phyloP scores from a whole-genome alignment of 2,113 vertebrate genomes.

The Collichthys lucidus region DNA sequence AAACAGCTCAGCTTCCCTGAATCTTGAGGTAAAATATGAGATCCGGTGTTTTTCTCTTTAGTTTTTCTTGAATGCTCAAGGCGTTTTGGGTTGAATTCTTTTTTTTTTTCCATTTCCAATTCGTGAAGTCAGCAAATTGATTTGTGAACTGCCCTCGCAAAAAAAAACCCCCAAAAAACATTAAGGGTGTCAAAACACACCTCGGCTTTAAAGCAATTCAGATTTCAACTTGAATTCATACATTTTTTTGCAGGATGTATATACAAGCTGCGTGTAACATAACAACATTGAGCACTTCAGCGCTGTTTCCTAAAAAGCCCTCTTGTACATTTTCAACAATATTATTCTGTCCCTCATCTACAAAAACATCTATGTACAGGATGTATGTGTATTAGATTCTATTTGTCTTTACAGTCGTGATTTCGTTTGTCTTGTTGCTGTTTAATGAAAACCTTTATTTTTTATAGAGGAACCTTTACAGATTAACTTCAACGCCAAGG shows the following conservation, averaged over 20 bases:
- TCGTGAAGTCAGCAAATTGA: conserved; percentile 60
- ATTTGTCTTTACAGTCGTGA: neutral
- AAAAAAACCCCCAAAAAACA: too few relatives aligned
- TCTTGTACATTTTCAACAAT: neutral
- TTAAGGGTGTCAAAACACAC: conserved; percentile 31
- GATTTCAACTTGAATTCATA: neutral
- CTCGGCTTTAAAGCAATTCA: conserved; percentile 41
- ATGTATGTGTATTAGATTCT: neutral
- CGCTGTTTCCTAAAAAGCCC: neutral
- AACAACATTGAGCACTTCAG: neutral
- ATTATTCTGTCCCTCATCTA: neutral
- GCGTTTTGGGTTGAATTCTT: neutral
- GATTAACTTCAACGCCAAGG: neutral
- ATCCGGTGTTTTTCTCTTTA: neutral
- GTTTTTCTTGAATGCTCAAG: neutral
- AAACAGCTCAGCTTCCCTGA: neutral
- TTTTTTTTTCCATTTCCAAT: too few relatives aligned
- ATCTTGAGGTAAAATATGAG: conserved; percentile 8
- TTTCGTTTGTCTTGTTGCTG: neutral
- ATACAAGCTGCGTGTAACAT: neutral
- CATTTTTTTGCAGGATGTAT: neutral
- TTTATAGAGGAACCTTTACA: neutral
- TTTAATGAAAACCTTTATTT: neutral
- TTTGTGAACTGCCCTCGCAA: conserved; percentile 7
- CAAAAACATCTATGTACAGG: neutral